Percentiles rank a stretch among this genome's conserved stretches.
Conservation (phyloP, 1,140 invertebrate species). For the Brachionus paranguensis region DNA sequence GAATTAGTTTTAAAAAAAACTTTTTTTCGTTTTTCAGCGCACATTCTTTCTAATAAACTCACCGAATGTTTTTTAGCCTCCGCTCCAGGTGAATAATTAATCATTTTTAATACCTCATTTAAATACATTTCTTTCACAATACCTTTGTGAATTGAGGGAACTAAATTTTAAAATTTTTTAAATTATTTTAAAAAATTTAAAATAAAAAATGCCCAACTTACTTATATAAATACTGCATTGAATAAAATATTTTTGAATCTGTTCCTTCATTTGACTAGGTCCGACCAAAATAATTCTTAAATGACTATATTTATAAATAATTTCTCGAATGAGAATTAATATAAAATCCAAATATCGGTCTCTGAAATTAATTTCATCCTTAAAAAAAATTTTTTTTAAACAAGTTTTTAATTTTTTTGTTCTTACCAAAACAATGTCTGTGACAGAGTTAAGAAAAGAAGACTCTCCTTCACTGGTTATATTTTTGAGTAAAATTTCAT, state of each 20-base stretch:
- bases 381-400: constrained; percentile 42
- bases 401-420: not conserved
- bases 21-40: constrained; percentile 1
- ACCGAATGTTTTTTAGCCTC: not conserved
- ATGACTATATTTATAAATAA: constrained; percentile 65
- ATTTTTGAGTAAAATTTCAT: constrained; percentile 77
- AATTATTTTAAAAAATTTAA: not conserved
- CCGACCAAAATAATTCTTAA: constrained; percentile 86
- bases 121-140: not conserved
- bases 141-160: not conserved
- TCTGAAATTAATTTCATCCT: constrained; percentile 91
- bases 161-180: not conserved
- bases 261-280: constrained; percentile 70
- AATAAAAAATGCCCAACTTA: constrained; percentile 44
- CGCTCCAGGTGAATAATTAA: not conserved
- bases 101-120: not conserved
- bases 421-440: constrained; percentile 83
- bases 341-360: constrained; percentile 88
- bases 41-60: not conserved
- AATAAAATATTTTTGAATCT: constrained; percentile 80
- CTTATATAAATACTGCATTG: constrained; percentile 70
- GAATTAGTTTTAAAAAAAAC: constrained; percentile 27
- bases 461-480: constrained; percentile 70
- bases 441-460: constrained; percentile 61
- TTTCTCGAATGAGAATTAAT: constrained; percentile 73